Evolutionary conservation across 2,113 vertebrate genomes (phyloP).

Genomic region (Oenanthe melanoleuca): DNA sequence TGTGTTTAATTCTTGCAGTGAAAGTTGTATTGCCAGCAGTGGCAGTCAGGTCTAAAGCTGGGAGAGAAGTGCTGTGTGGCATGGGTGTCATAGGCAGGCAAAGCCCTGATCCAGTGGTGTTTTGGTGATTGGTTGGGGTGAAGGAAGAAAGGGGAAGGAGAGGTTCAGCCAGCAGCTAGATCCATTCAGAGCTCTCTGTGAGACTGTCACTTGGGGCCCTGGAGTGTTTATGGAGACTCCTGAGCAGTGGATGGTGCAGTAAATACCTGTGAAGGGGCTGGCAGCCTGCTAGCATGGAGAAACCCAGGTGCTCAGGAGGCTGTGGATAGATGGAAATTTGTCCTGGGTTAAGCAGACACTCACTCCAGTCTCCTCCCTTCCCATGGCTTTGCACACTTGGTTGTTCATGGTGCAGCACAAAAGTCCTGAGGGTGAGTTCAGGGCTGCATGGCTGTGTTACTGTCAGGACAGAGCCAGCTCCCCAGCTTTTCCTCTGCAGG

Average conservation of each 20-base stretch:
- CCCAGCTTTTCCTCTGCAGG: constrained; percentile 46
- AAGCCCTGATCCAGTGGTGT: not conserved
- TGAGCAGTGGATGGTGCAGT: not conserved
- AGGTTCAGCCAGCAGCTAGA: not conserved
- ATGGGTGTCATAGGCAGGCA: not conserved
- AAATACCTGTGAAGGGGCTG: not conserved
- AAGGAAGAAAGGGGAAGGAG: not conserved
- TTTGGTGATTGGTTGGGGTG: not conserved
- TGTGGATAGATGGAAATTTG: not conserved
- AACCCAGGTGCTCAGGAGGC: not conserved
- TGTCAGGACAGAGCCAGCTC: not conserved
- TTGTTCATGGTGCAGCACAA: not conserved
- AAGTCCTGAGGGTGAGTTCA: not conserved
- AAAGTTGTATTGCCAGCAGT: not conserved
- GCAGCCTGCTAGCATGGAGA: not conserved
- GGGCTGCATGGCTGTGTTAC: not conserved
- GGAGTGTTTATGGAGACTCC: not conserved
- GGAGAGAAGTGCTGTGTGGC: not conserved
- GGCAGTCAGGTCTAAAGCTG: not conserved
- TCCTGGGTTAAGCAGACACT: not conserved
- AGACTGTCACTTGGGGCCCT: not conserved
- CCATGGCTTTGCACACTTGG: not conserved
- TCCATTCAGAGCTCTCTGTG: not conserved
- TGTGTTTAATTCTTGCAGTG: not conserved
- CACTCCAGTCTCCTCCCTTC: not conserved